Evolutionary conservation across 2,113 vertebrate species (phyloP).

Genomic region (Trochalopteron elliotii): DNA sequence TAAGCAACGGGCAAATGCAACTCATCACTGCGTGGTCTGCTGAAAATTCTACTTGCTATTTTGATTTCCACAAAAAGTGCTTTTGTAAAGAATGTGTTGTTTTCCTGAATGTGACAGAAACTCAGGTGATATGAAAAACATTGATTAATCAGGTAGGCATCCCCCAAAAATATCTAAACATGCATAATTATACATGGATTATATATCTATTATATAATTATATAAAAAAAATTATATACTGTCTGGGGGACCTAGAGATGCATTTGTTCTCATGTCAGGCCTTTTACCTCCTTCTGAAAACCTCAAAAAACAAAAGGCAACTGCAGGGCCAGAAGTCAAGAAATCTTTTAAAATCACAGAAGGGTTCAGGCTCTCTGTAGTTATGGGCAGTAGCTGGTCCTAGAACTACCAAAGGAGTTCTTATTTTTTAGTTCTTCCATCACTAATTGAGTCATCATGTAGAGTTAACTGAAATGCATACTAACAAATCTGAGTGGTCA

Average conservation of each 20-base stretch:
- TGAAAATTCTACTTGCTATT: neutral
- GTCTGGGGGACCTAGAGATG: too few species aligned
- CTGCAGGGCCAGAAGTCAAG: neutral
- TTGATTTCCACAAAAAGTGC: neutral
- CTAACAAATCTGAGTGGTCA: neutral
- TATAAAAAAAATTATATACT: too few species aligned
- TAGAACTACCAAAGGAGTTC: neutral
- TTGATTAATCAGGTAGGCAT: neutral
- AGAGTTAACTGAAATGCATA: neutral
- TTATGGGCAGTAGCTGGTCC: neutral
- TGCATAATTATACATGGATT: neutral
- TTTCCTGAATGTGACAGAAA: neutral
- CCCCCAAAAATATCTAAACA: neutral
- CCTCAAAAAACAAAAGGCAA: neutral
- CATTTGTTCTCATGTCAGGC: neutral
- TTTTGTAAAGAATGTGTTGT: neutral
- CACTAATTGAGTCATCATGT: neutral
- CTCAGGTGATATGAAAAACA: neutral
- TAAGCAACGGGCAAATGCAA: neutral
- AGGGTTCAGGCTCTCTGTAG: neutral
- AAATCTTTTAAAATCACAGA: neutral
- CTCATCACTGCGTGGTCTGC: neutral
- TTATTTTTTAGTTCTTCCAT: neutral
- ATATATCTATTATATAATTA: too few species aligned
- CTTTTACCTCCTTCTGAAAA: neutral